These are phyloP conservation scores for Mugil cephalus DNA, from an alignment of 2,113 vertebrate species.

Conservation along the genomic window DNA sequence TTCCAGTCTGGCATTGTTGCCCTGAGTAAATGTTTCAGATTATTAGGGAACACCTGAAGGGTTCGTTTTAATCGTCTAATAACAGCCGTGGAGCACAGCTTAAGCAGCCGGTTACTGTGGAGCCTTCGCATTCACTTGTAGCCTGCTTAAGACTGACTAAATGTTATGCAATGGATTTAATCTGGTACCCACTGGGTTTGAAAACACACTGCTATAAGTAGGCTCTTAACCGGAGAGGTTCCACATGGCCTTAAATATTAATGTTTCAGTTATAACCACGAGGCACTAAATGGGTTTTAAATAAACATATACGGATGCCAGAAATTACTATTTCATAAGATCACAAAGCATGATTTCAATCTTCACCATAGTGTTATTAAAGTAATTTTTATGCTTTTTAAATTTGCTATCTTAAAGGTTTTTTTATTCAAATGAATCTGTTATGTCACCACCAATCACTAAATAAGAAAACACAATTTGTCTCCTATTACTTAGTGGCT, in stretches of 20 bases:
- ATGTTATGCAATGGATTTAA: constrained; percentile 64
- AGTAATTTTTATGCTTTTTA: too few relatives aligned
- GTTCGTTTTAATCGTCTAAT: constrained; percentile 35
- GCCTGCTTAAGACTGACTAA: constrained; percentile 41
- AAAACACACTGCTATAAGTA: constrained; percentile 24
- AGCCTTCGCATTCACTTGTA: constrained; percentile 43
- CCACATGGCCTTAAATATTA: not conserved
- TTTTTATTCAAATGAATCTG: too few relatives aligned
- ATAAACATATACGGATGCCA: not conserved
- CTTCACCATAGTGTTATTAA: too few relatives aligned
- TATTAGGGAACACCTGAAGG: constrained; percentile 32
- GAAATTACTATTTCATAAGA: too few relatives aligned
- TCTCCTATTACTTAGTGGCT: too few relatives aligned
- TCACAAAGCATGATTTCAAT: too few relatives aligned
- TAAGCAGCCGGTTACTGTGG: constrained; percentile 32
- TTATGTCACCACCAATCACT: too few relatives aligned
- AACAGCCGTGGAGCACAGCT: constrained; percentile 19
- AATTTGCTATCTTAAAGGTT: too few relatives aligned
- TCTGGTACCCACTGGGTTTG: constrained; percentile 21
- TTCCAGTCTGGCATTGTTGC: not conserved
- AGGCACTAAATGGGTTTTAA: constrained; percentile 8
- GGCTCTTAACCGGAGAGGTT: not conserved
- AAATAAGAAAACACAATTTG: too few relatives aligned
- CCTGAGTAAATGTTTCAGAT: constrained; percentile 11
- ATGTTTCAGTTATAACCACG: constrained; percentile 8